Evolutionary conservation across 2,888 invertebrate genomes (phyloP).

Genomic region (Steinernema scapterisci): DNA sequence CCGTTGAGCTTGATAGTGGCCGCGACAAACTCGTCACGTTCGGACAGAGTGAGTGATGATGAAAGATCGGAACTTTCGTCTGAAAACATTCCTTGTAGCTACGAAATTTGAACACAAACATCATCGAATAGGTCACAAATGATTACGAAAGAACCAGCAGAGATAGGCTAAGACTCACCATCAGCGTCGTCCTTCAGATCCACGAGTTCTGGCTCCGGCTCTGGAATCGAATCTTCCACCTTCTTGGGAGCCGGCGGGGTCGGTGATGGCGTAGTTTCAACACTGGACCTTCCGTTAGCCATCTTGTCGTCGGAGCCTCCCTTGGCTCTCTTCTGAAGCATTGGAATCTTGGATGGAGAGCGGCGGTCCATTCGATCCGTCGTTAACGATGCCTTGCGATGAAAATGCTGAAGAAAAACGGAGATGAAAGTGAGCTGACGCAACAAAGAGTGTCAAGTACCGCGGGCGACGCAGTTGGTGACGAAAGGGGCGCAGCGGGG

Average conservation of each 20-base stretch:
- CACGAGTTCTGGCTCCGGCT: neutral
- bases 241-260: neutral
- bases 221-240: neutral
- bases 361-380: slow-evolving; percentile 26
- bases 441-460: slow-evolving; percentile 6
- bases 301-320: neutral
- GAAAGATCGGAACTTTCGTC: slow-evolving; percentile 27
- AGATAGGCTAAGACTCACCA: too few relatives aligned
- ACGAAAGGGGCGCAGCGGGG: slow-evolving; percentile 20
- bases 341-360: slow-evolving; percentile 22
- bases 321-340: slow-evolving; percentile 7
- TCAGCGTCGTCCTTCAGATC: slow-evolving; percentile 10
- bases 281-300: neutral
- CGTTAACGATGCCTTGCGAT: slow-evolving; percentile 22
- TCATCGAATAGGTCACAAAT: too few relatives aligned
- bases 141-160: too few relatives aligned
- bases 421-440: slow-evolving; percentile 11
- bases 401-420: neutral
- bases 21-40: slow-evolving; percentile 15
- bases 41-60: slow-evolving; percentile 23
- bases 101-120: too few relatives aligned
- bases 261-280: neutral
- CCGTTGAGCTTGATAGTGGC: slow-evolving; percentile 3
- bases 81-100: neutral
- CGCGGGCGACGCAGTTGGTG: slow-evolving; percentile 14